Conservation (phyloP, 2,113 vertebrate genomes). For the Oryzias celebensis region DNA sequence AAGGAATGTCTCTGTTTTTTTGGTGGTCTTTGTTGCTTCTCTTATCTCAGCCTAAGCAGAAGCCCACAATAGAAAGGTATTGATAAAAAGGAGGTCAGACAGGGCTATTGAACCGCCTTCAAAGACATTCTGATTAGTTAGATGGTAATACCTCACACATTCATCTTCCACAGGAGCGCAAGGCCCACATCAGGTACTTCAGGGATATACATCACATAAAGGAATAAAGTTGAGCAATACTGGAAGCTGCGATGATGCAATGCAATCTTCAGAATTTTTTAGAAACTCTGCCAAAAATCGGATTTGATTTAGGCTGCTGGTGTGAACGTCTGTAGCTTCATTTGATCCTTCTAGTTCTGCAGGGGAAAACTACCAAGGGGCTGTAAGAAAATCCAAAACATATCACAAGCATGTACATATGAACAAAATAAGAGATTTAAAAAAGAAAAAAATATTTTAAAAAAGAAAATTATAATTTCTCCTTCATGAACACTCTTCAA, state of each 20-base stretch:
- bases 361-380: too few species aligned
- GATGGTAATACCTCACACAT: constrained; percentile 61
- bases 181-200: constrained; percentile 39
- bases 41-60: constrained; percentile 42
- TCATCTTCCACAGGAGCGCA: constrained; percentile 64
- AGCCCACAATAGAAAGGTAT: constrained; percentile 60
- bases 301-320: too few species aligned
- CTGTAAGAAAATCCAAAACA: too few species aligned
- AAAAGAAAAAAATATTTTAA: too few species aligned
- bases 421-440: too few species aligned
- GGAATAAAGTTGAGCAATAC: constrained; percentile 21
- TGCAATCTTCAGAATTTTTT: too few species aligned
- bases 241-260: neutral
- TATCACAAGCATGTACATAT: too few species aligned
- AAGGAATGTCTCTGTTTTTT: neutral
- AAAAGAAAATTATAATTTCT: too few species aligned
- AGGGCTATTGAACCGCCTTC: constrained; percentile 66
- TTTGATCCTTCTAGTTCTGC: too few species aligned
- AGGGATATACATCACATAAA: constrained; percentile 36
- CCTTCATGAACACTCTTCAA: too few species aligned
- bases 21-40: constrained; percentile 15
- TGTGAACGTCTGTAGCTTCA: too few species aligned
- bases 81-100: constrained; percentile 72
- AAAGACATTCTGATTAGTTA: constrained; percentile 70
- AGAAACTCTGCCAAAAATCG: too few species aligned